Conservation (phyloP, 2,797 vertebrate species). For the Hypotaenidia okinawae region DNA sequence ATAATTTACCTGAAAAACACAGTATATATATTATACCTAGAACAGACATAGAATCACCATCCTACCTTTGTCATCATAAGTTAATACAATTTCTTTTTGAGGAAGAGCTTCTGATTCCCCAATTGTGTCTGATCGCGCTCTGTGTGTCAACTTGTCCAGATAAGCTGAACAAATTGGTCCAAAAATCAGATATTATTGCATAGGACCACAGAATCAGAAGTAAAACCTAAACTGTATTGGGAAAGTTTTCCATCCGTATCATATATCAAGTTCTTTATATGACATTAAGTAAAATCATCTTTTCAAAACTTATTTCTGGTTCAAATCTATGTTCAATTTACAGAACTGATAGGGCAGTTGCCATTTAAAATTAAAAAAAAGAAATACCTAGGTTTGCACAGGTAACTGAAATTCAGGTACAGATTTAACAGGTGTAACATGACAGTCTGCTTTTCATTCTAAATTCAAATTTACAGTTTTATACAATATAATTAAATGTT, state of each 20-base stretch:
- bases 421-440: not conserved
- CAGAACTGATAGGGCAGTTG: not conserved
- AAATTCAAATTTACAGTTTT: not conserved
- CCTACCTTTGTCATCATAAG: not conserved
- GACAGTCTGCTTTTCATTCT: not conserved
- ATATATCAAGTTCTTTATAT: not conserved
- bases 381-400: not conserved
- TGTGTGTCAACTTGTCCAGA: not conserved
- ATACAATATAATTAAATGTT: not conserved
- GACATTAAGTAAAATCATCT: not conserved
- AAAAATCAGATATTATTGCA: not conserved
- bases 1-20: not conserved
- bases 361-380: not conserved
- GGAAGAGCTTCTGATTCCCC: not conserved
- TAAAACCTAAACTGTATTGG: not conserved
- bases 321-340: not conserved
- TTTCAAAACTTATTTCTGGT: not conserved
- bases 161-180: not conserved
- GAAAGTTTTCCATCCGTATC: not conserved
- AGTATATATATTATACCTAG: not conserved
- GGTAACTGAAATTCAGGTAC: not conserved
- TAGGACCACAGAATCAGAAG: not conserved
- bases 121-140: not conserved
- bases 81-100: not conserved
- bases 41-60: not conserved